A percentile compares a stretch with the other conserved stretches of the same genome.
Evolutionary conservation across 2,113 vertebrate genomes (phyloP).

Genomic region (Lophius piscatorius): DNA sequence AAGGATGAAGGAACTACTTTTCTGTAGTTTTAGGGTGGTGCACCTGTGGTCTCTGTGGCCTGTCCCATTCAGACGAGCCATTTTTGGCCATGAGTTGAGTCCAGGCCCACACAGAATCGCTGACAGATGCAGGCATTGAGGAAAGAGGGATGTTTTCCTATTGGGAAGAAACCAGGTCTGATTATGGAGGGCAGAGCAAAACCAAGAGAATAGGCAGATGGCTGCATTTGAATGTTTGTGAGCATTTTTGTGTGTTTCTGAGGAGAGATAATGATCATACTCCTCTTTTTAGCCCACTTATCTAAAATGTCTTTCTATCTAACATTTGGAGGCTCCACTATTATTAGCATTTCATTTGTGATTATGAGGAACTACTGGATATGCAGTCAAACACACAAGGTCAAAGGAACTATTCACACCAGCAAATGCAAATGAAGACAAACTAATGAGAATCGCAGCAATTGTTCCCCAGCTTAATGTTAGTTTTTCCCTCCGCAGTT

Average conservation of each 20-base stretch:
- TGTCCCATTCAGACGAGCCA: conserved; percentile 71
- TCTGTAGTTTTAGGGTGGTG: conserved; percentile 75
- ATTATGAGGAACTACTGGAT: not conserved
- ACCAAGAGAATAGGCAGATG: conserved; percentile 67
- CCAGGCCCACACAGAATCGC: conserved; percentile 80
- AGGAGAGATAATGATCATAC: conserved; percentile 3
- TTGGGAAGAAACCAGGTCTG: conserved; percentile 72
- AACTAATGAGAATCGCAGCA: conserved; percentile 43
- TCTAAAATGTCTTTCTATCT: conserved; percentile 7
- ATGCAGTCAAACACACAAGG: conserved; percentile 10
- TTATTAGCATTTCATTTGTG: conserved; percentile 1
- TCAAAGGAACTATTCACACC: conserved; percentile 20
- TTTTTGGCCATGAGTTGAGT: conserved; percentile 75
- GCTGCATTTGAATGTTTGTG: conserved; percentile 32
- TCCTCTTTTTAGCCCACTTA: conserved; percentile 4
- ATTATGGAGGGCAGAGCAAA: conserved; percentile 61
- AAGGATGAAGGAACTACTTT: conserved; percentile 54
- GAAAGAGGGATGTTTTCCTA: conserved; percentile 77
- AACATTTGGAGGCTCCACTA: too few relatives aligned
- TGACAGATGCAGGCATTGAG: conserved; percentile 71
- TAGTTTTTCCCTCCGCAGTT: conserved; percentile 44
- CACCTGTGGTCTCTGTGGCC: conserved; percentile 74
- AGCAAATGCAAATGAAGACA: conserved; percentile 41
- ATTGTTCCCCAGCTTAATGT: conserved; percentile 47
- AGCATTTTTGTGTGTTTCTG: not conserved